Percentiles rank a stretch among this genome's conserved stretches.
Conservation (phyloP, 2,888 invertebrate genomes). For the Drosophila atripex region DNA sequence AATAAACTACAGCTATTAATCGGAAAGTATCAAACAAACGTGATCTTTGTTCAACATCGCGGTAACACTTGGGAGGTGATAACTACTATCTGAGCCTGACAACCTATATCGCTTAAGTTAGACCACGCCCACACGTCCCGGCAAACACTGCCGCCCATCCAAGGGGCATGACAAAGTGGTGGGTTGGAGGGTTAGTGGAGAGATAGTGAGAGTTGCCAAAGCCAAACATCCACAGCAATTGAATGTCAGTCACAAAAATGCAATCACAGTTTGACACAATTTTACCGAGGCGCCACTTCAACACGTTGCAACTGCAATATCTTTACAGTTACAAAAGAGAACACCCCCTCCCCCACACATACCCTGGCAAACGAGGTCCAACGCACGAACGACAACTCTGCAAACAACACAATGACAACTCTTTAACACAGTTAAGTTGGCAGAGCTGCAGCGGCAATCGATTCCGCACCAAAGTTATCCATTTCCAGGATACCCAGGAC, state of each 20-base stretch:
- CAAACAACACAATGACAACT: conserved; percentile 78
- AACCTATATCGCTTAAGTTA: conserved; percentile 48
- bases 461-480: conserved; percentile 28
- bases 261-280: conserved; percentile 79
- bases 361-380: conserved; percentile 20
- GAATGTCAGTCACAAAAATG: conserved; percentile 77
- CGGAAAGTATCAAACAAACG: background rate
- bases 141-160: conserved; percentile 17
- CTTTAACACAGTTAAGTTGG: conserved; percentile 75
- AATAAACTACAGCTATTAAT: background rate
- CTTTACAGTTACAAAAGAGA: conserved; percentile 54
- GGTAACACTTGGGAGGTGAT: conserved; percentile 56
- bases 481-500: conserved; percentile 28
- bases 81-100: conserved; percentile 40
- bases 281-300: conserved; percentile 77
- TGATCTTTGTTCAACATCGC: conserved; percentile 22
- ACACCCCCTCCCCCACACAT: conserved; percentile 1
- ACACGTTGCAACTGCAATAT: conserved; percentile 79
- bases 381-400: conserved; percentile 67
- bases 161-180: conserved; percentile 1
- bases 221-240: conserved; percentile 69
- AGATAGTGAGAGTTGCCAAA: conserved; percentile 34
- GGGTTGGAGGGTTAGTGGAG: conserved; percentile 26
- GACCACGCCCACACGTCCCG: conserved; percentile 9
- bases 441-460: conserved; percentile 35